A percentile compares a stretch with the other conserved stretches of the same genome.
phyloP scores from a whole-genome alignment of 2,113 vertebrate species.

The Neomonachus schauinslandi region DNA sequence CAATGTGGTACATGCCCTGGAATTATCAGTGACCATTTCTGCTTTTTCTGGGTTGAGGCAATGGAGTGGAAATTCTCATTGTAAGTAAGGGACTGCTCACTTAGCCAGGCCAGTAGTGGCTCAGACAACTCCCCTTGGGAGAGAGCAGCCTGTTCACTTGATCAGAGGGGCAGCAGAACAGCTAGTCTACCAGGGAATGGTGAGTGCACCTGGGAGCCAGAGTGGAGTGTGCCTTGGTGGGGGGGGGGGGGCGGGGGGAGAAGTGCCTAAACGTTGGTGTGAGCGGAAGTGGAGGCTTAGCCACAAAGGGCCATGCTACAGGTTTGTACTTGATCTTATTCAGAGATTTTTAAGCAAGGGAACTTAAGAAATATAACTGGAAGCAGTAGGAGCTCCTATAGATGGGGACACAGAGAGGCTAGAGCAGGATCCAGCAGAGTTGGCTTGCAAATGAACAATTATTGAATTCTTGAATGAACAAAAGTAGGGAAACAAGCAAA shows the following conservation, averaged over 20 bases:
- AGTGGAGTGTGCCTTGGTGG: not conserved
- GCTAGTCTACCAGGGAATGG: not conserved
- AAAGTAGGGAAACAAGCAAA: not conserved
- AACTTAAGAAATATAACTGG: not conserved
- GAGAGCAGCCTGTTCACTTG: not conserved
- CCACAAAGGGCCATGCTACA: not conserved
- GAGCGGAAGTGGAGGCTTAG: not conserved
- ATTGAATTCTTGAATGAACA: not conserved
- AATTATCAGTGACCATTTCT: not conserved
- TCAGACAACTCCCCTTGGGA: not conserved
- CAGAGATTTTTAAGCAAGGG: not conserved
- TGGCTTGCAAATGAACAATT: not conserved
- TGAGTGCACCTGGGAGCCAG: not conserved
- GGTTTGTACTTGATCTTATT: not conserved
- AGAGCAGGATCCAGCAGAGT: not conserved
- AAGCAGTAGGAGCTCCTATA: not conserved
- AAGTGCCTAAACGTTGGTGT: not conserved
- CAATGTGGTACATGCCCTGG: not conserved
- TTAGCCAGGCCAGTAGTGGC: not conserved
- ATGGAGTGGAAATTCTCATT: not conserved
- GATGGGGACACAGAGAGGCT: not conserved
- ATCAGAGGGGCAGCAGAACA: accelerated
- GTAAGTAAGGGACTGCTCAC: not conserved
- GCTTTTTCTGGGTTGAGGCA: not conserved
- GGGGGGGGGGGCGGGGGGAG: accelerated